Conservation (phyloP, 2,113 vertebrate genomes). For the Ptilonorhynchus violaceus region DNA sequence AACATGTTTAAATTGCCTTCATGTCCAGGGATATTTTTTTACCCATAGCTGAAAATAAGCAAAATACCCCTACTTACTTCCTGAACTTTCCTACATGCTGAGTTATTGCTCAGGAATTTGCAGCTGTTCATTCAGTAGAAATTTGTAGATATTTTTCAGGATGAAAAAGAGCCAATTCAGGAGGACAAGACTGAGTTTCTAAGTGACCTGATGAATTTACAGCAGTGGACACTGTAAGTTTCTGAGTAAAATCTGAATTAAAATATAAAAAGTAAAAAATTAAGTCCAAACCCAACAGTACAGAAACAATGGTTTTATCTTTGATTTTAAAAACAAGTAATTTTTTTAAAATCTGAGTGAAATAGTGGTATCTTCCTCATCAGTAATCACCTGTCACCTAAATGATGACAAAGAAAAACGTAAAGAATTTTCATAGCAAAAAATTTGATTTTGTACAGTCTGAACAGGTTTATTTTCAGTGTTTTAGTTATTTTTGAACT, state of each 20-base stretch:
- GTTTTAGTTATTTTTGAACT: background rate
- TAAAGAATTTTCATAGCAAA: background rate
- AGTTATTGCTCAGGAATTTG: background rate
- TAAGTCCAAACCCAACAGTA: background rate
- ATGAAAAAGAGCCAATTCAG: background rate
- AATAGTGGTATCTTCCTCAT: background rate
- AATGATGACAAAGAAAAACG: background rate
- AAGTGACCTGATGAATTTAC: background rate
- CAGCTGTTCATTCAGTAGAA: background rate
- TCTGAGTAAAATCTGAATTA: background rate
- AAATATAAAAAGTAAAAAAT: background rate
- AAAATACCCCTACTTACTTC: background rate
- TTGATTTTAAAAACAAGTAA: background rate
- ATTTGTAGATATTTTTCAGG: background rate
- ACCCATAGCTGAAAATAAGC: background rate
- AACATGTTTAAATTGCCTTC: background rate
- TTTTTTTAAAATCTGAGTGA: background rate
- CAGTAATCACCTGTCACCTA: background rate
- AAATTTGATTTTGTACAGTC: background rate
- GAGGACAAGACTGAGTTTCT: background rate
- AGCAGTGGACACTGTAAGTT: background rate
- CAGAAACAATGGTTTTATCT: background rate
- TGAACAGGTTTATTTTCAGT: background rate
- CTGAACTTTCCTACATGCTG: background rate
- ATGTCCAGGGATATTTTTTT: background rate